A percentile compares a stretch with the other conserved stretches of the same genome.
These are phyloP conservation scores for Macrosiphum euphorbiae DNA, from an alignment of 2,888 invertebrate species.

Conservation along the genomic window DNA sequence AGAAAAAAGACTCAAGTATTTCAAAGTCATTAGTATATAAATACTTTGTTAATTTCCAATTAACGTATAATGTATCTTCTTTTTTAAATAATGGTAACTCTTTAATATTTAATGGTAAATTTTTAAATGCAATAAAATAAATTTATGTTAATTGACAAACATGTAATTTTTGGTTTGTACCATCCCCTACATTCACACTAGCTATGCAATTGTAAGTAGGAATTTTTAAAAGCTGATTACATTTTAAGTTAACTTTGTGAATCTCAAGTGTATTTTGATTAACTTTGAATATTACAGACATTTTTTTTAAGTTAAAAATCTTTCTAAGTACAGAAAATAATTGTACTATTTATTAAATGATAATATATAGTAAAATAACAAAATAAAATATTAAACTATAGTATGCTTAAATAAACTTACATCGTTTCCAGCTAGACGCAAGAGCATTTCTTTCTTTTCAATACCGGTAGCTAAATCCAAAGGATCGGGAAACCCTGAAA, in stretches of 20 bases:
- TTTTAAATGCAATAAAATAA: not conserved
- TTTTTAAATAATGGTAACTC: too few relatives aligned
- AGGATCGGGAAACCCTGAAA: conserved; percentile 81
- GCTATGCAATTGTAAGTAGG: not conserved
- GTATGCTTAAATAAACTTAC: conserved; percentile 70
- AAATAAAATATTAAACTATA: not conserved
- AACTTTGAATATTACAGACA: not conserved
- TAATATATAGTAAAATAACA: not conserved
- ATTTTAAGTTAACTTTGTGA: not conserved
- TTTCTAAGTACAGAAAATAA: not conserved
- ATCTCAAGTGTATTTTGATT: not conserved
- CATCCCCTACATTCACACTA: not conserved
- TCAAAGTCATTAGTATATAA: too few relatives aligned
- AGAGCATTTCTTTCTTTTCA: conserved; percentile 90
- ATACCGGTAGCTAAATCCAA: conserved; percentile 94
- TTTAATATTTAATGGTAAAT: not conserved
- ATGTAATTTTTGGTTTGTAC: not conserved
- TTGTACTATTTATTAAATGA: not conserved
- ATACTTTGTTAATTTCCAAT: too few relatives aligned
- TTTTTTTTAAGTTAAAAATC: not conserved
- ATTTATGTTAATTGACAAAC: not conserved
- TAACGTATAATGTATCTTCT: too few relatives aligned
- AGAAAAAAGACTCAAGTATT: too few relatives aligned
- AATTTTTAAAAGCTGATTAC: not conserved
- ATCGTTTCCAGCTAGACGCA: conserved; percentile 88